Evolutionary conservation across 2,113 vertebrate species (phyloP), one percentile per base, ranked within the genome.

Genomic region (Podarcis raffonei): DNA sequence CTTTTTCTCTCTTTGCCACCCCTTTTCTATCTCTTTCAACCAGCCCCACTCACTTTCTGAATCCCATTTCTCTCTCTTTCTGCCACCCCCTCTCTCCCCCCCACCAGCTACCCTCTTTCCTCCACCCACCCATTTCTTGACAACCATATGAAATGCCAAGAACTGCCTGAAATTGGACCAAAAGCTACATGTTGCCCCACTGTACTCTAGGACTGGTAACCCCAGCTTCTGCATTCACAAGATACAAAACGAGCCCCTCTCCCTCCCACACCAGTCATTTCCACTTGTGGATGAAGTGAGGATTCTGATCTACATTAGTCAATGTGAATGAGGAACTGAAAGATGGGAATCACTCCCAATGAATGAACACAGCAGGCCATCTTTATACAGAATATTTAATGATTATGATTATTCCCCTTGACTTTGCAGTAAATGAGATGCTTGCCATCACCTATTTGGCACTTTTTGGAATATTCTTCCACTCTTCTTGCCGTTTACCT

Each of bases 401-500:
- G 25, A 68, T 27, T 68, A 8, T 89, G 81, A 85, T 81, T 85
- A 84, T 77, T 88, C 80, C 2, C 90, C 89, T 90, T 92, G 90
- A 69, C 90, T 91, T 78, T 82, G 35, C 48, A 7, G 5, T 27
- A 39, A 71, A 59, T 59, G 57, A 74, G 84, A 85, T 62, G 37
- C 84, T 30, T 25, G 3, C 20, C 35, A 5, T 76, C 35, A 76
- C 53, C 84, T 16, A 11, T 11, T 62, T 22, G 37, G 62, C 16
- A 15, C 25, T 85, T 85, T 57, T 85, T 4, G 35, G 71, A 27
- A 76, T 37, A 62, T 72, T 39, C 22, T 62, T 76, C 27, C 15
- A 5, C 71, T 59, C 22, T 32, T 6, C 32, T 22, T 27, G 22
- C 27, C n/a, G 9, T 30, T n/a, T 32, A 22, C 37, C 76, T 27